These are phyloP conservation scores for Callyntrura guangdongensis DNA, from an alignment of 2,888 invertebrate species.

Conservation along the genomic window DNA sequence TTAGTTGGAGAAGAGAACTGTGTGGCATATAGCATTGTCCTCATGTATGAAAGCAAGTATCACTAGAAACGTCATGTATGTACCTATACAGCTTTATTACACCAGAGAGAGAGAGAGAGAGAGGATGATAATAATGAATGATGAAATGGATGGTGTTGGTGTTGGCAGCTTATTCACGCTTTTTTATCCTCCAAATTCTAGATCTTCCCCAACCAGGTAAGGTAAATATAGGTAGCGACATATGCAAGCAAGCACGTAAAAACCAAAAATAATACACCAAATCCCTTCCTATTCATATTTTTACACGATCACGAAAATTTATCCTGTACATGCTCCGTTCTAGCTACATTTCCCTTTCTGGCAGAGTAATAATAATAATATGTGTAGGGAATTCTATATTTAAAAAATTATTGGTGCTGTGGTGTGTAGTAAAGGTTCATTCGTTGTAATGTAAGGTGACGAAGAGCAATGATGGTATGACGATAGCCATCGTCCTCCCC, in stretches of 20 bases:
- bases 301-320: conserved; percentile 16
- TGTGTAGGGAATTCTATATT: background rate
- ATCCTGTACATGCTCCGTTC: background rate
- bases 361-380: background rate
- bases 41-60: background rate
- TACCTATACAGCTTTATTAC: conserved; percentile 5
- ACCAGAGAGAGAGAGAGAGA: too few species aligned
- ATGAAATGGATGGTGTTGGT: conserved; percentile 45
- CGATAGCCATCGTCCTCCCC: conserved; percentile 27
- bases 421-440: background rate
- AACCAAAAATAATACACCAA: conserved; percentile 12
- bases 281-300: background rate
- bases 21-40: background rate
- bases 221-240: background rate
- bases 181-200: conserved; percentile 7
- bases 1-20: background rate
- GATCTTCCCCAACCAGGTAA: background rate
- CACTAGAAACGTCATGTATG: background rate
- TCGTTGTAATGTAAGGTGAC: background rate
- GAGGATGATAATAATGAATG: background rate
- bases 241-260: background rate
- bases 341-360: too few species aligned
- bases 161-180: conserved; percentile 65
- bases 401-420: background rate
- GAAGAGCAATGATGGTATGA: background rate